Evolutionary conservation across 2,888 invertebrate species (phyloP).

Genomic region (Eucera pruinosa): DNA sequence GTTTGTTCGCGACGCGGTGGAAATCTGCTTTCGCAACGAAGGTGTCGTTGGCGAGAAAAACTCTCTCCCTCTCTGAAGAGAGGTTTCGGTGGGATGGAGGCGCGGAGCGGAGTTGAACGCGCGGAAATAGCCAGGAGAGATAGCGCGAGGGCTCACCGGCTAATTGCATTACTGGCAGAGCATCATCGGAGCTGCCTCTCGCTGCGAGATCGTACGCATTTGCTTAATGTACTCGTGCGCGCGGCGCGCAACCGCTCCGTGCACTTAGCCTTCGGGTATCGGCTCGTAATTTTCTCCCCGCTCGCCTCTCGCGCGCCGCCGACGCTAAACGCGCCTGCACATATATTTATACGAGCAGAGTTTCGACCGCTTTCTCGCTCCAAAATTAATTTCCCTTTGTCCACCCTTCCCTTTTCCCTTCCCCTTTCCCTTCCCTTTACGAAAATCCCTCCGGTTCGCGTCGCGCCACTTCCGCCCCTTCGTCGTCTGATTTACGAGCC

Average conservation of each 20-base stretch:
- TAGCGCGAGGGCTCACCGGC: slow-evolving; percentile 31
- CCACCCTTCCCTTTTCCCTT: neutral
- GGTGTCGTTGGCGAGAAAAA: no score
- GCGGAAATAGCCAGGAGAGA: slow-evolving; percentile 53
- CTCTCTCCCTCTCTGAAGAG: no score
- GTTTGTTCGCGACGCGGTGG: no score
- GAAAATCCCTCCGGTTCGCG: neutral
- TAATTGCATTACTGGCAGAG: slow-evolving; percentile 64
- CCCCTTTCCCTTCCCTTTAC: neutral
- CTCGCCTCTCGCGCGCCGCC: neutral
- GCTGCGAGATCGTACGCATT: slow-evolving; percentile 58
- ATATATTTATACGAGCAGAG: slow-evolving; percentile 54
- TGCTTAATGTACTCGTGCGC: slow-evolving; percentile 54
- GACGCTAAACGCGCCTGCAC: slow-evolving; percentile 44
- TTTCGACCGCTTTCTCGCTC: slow-evolving; percentile 30
- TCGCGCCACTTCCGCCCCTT: neutral
- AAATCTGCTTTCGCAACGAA: no score
- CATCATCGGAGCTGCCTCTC: slow-evolving; percentile 50
- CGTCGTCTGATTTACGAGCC: slow-evolving; percentile 1
- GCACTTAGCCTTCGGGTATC: slow-evolving; percentile 66
- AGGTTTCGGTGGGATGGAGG: neutral
- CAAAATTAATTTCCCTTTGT: slow-evolving; percentile 47
- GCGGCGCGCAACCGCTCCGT: slow-evolving; percentile 41
- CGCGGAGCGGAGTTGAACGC: slow-evolving; percentile 21
- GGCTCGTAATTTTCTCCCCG: slow-evolving; percentile 44